Evolutionary conservation across 2,888 invertebrate genomes (phyloP).

Genomic region (Bimastos eiseni): DNA sequence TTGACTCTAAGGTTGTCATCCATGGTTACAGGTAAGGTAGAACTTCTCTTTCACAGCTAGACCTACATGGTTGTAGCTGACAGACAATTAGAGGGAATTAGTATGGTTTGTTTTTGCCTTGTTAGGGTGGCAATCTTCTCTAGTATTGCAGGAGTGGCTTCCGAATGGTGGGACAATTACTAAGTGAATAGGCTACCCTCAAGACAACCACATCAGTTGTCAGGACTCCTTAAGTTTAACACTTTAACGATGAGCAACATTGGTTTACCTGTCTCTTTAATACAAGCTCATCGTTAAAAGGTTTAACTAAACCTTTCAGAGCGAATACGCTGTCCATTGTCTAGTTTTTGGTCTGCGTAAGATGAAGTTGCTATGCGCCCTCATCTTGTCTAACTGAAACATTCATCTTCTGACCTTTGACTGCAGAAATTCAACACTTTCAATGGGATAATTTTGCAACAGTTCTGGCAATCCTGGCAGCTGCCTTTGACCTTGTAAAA

Average conservation of each 20-base stretch:
- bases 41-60: background rate
- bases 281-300: no score
- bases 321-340: background rate
- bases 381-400: background rate
- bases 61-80: background rate
- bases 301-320: background rate
- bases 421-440: background rate
- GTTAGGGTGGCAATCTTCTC: no score
- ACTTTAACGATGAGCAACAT: no score
- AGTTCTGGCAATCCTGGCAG: background rate
- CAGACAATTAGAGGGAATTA: no score
- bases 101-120: no score
- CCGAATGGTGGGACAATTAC: no score
- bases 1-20: conserved; percentile 71
- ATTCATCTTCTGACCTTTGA: background rate
- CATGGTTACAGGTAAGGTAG: conserved; percentile 72
- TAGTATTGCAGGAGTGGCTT: no score
- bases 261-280: no score
- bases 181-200: background rate
- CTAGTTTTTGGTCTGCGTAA: background rate
- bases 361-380: background rate
- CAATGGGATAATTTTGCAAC: background rate
- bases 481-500: background rate
- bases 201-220: background rate
- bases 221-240: no score